Conservation (phyloP, 2,888 invertebrate genomes). For the Amphipoea oculea region DNA sequence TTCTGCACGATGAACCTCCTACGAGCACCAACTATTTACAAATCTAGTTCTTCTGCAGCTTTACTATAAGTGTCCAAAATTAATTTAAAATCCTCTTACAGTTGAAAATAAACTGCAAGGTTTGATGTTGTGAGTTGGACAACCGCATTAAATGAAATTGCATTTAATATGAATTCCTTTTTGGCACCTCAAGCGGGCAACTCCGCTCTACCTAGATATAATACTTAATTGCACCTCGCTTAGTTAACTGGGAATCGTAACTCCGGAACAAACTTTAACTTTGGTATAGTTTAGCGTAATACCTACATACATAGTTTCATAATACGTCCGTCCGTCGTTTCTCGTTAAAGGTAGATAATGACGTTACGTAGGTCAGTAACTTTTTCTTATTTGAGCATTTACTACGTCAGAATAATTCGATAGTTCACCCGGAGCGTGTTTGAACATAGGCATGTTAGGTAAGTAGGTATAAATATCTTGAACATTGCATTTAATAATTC, state of each 20-base stretch:
- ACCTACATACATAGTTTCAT: constrained; percentile 53
- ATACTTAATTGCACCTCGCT: constrained; percentile 69
- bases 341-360: constrained; percentile 42
- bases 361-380: constrained; percentile 23
- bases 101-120: constrained; percentile 46
- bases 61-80: constrained; percentile 3
- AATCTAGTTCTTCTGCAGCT: not conserved
- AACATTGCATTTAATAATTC: not conserved
- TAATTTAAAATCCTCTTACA: constrained; percentile 27
- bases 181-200: constrained; percentile 71
- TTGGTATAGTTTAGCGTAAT: constrained; percentile 62
- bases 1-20: not conserved
- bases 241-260: constrained; percentile 75
- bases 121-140: constrained; percentile 53
- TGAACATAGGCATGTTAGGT: not conserved
- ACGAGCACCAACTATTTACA: not conserved
- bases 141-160: constrained; percentile 70
- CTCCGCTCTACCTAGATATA: constrained; percentile 67
- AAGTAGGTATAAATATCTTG: constrained; percentile 1
- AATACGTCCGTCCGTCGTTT: constrained; percentile 41
- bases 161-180: constrained; percentile 73
- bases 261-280: constrained; percentile 77
- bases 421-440: not conserved
- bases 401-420: not conserved
- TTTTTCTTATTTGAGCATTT: constrained; percentile 11